Evolutionary conservation across 2,888 invertebrate species (phyloP), one percentile per base, ranked within the genome.

Genomic region (Seira musarum): DNA sequence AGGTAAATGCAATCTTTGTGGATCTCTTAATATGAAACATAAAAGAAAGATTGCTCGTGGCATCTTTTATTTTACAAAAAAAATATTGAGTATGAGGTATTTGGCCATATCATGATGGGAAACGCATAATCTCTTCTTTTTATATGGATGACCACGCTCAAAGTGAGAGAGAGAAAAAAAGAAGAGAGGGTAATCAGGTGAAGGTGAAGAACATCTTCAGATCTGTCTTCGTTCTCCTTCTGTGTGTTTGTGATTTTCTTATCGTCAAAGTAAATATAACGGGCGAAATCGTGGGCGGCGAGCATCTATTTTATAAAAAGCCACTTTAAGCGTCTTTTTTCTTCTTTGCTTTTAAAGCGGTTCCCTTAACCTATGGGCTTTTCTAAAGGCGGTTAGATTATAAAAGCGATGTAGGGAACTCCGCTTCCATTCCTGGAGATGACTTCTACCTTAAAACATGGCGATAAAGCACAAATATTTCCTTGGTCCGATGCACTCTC

Each of bases 141-240:
- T 30, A 6, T 17, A 2, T 25, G 49, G 49, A 49, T 49, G 49
- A 13, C 49, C 49, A 49, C 13, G 3, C 49, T 40, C 40, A 8
- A 40, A n/a, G n/a, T n/a, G n/a, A n/a, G n/a, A n/a, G n/a, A n/a
- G n/a, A 8, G 30, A 30, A 8, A 30, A 30, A 30, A 5, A 5
- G 49, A 63, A 24, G 40, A 25, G 65, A 49, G 72, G 46, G 53
- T 73, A 73, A 73, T 73, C 72, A 73, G 49, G 72, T 61, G 61
- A 71, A 71, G 65, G 65, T 64, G 53, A 73, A 73, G 72, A 25
- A 61, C 49, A 30, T 30, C 30, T 30, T 30, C 8, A 30, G 8
- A 30, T 30, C 2, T 30, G 30, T 5, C 30, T 30, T 30, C 6
- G 15, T 15, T 49, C 49, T 49, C 49, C 49, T 8, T 49, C 49